These are phyloP conservation scores for Arizona elegans DNA, from an alignment of 2,113 vertebrate species.

Conservation along the genomic window DNA sequence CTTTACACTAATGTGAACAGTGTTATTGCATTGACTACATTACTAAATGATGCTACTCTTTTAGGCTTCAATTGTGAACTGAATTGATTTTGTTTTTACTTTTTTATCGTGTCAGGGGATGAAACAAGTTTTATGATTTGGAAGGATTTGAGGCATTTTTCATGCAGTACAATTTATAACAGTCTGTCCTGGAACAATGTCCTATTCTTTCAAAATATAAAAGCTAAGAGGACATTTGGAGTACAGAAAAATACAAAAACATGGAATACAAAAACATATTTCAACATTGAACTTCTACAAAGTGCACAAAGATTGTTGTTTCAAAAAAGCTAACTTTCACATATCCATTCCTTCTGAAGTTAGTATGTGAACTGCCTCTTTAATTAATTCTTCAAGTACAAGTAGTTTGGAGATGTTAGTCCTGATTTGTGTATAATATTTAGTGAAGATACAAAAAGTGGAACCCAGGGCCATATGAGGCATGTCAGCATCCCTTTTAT, in stretches of 20 bases:
- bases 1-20: background rate
- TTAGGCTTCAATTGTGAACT: background rate
- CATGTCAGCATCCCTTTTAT: background rate
- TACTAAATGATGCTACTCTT: background rate
- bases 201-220: background rate
- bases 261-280: constrained; percentile 22
- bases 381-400: background rate
- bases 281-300: constrained; percentile 5
- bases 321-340: background rate
- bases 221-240: background rate
- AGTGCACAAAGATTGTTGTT: constrained; percentile 24
- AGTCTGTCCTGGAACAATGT: background rate
- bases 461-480: background rate
- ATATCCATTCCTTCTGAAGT: background rate
- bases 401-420: background rate
- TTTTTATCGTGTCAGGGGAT: background rate
- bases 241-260: constrained; percentile 14
- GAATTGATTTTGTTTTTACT: background rate
- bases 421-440: background rate
- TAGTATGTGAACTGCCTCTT: constrained; percentile 21
- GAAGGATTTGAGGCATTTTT: background rate
- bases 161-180: background rate
- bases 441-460: background rate
- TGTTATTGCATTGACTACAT: background rate
- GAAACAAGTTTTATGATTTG: background rate